Evolutionary conservation across 2,113 vertebrate species (phyloP).

Genomic region (Propithecus coquereli): DNA sequence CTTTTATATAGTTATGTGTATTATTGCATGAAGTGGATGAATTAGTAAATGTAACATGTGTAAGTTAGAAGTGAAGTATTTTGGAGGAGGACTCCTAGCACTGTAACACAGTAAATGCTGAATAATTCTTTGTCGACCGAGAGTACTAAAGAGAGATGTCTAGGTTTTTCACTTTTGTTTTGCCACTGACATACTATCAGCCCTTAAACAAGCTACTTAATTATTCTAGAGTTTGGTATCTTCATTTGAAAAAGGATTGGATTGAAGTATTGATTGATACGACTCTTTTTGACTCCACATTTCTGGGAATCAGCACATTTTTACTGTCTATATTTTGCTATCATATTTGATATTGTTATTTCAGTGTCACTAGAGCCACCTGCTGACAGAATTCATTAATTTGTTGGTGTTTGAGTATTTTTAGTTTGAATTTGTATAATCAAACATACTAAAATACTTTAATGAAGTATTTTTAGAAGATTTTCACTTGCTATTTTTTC

Average conservation of each 20-base stretch:
- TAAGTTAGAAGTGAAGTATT: constrained; percentile 3
- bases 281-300: constrained; percentile 7
- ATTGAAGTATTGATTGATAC: constrained; percentile 6
- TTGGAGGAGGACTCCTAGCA: neutral
- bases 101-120: neutral
- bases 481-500: neutral
- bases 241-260: constrained; percentile 38
- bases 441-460: constrained; percentile 22
- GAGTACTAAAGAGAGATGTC: neutral
- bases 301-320: constrained; percentile 31
- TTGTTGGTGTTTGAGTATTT: constrained; percentile 24
- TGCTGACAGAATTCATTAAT: constrained; percentile 65
- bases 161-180: constrained; percentile 17
- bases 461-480: constrained; percentile 36
- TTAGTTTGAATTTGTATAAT: constrained; percentile 12
- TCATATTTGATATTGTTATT: constrained; percentile 9
- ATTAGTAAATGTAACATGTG: neutral
- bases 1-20: neutral
- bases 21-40: neutral
- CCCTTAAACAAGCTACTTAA: neutral
- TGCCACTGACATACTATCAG: neutral
- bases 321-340: constrained; percentile 7
- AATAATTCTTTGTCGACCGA: neutral
- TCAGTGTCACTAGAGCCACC: constrained; percentile 71
- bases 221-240: neutral